Evolutionary conservation across 2,888 invertebrate species (phyloP), one percentile per base, ranked within the genome.

Genomic region (Xestia xanthographa): DNA sequence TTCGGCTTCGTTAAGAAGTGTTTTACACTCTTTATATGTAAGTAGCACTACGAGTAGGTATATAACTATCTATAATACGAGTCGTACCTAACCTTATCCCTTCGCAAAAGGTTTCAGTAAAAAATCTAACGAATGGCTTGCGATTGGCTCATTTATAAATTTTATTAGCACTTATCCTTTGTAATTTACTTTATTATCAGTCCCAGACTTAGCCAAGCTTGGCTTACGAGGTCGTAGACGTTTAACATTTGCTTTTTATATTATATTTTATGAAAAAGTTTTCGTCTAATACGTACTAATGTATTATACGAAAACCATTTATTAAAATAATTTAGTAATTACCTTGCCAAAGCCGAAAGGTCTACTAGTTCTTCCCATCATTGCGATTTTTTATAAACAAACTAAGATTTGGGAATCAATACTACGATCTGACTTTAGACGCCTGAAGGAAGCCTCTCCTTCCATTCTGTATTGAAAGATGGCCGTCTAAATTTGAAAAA

Each of bases 181-280:
- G 79, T 78, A 80, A 83, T 77, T 83, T 78, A 71, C 62, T 83
- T 71, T 83, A 77, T 83, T 80, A 70, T 77, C 66, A 43, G 70
- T 11, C 12, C 66, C 63, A 53, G 82, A 67, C 63, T 50, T 50
- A 75, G 26, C 56, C 26, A 43, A 67, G 62, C 62, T 63, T 11
- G 20, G 34, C 6, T n/a, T 63, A 45, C 48, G 20, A n/a, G 82
- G 34, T 67, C 66, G 45, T 26, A 62, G 75, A 67, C 62, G 43
- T 67, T 75, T 53, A 41, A n/a, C 45, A 62, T 81, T 82, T 14
- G 22, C 12, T 53, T 48, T 8, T 48, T n/a, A 41, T 77, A 9
- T 38, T 12, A 56, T 43, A 56, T 70, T 56, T 43, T 41, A 12
- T 20, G 22, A 67, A 26, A 50, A 38, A 41, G 48, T 2, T 48